Evolutionary conservation across 2,888 invertebrate genomes (phyloP), one percentile per base, ranked within the genome.

Genomic region (Caenorhabditis afra): DNA sequence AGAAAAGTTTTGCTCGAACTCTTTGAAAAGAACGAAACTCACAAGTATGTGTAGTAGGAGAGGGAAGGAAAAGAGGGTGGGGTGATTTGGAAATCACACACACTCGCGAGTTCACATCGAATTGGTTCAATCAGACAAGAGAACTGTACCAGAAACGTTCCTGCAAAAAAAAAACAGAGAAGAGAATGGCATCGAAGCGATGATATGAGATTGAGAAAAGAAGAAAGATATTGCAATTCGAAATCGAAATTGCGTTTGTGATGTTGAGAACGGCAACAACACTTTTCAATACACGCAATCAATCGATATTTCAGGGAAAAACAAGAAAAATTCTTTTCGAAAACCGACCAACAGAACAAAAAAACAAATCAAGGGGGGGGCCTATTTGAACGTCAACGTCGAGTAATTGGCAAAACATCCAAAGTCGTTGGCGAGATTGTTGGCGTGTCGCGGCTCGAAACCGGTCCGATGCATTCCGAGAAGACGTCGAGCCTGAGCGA

Each of bases 401-500:
- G 55, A 52, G 64, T 87, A 97, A 92, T 97, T 97, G 52, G 95
- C 93, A 91, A 93, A 97, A 91, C 96, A 96, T 57, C 93, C 93
- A 92, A 97, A 97, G 91, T 95, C 95, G 92, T 97, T 97, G 0
- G 94, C 95, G 88, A 97, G 93, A 91, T 96, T 96, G 86, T 95
- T 95, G 87, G 93, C 93, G 91, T 97, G 97, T 66, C 92, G 93
- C 0, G 97, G 97, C 85, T 93, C 91, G 91, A 95, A 97, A 8
- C 90, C 87, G 81, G 94, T 94, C 87, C 83, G 86, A 45, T 93
- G 93, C 49, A 95, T 91, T 47, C 92, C 91, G 16, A 97, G 91
- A 23, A 94, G 91, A 76, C 92, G 92, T 18, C 92, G 91, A 12
- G 81, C 81, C 86, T 86, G 64, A 3, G 29, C 3, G 29, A 29